Conservation (phyloP, 2,888 invertebrate genomes). For the Microdon myrmicae region DNA sequence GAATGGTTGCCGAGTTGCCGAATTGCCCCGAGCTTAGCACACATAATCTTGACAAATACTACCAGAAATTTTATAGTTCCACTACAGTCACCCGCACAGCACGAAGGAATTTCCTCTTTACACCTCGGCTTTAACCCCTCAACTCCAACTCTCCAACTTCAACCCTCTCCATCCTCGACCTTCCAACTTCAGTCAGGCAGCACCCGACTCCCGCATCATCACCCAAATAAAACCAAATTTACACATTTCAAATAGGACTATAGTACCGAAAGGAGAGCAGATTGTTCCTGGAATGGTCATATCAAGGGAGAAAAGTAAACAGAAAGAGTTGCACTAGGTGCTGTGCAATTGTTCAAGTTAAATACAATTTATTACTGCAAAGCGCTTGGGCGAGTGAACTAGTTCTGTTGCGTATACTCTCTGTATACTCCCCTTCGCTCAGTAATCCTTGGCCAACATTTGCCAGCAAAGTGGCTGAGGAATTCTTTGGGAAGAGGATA, state of each 20-base stretch:
- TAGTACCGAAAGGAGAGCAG: slow-evolving; percentile 12
- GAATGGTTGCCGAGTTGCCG: slow-evolving; percentile 14
- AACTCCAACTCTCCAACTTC: not conserved
- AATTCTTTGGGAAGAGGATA: slow-evolving; percentile 15
- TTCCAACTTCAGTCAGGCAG: too few relatives aligned
- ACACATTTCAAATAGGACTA: slow-evolving; percentile 14
- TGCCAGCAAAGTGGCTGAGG: slow-evolving; percentile 3
- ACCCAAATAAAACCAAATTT: slow-evolving; percentile 27
- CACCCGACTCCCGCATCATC: too few relatives aligned
- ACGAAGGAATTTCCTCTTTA: slow-evolving; percentile 4
- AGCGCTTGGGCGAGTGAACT: slow-evolving; percentile 27
- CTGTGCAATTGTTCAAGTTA: slow-evolving; percentile 29
- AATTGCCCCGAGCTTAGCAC: too few relatives aligned
- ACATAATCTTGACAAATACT: too few relatives aligned
- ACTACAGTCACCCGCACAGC: slow-evolving; percentile 27
- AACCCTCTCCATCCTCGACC: too few relatives aligned
- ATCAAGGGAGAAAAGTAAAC: slow-evolving; percentile 15
- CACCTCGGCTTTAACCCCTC: not conserved
- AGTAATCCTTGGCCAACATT: slow-evolving; percentile 19
- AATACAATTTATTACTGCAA: slow-evolving; percentile 39
- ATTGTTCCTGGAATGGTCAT: slow-evolving; percentile 22
- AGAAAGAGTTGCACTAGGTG: slow-evolving; percentile 12
- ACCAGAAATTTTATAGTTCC: too few relatives aligned
- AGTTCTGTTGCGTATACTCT: slow-evolving; percentile 2
- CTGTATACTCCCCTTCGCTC: not conserved